Evolutionary conservation across 2,113 vertebrate species (phyloP).

Genomic region (Cebus imitator): DNA sequence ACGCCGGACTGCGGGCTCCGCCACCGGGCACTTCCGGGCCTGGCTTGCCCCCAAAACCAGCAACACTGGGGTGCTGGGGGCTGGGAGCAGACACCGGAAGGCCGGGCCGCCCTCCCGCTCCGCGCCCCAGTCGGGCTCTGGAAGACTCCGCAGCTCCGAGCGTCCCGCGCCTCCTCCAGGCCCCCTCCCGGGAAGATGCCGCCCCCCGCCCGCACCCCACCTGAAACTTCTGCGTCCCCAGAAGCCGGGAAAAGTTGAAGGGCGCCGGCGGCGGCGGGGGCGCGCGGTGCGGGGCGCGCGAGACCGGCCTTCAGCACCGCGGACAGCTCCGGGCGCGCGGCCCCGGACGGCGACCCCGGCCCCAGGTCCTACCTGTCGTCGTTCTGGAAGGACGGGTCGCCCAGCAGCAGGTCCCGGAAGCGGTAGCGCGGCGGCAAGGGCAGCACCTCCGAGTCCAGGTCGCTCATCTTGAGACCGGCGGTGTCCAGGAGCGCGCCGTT

Average conservation of each 20-base stretch:
- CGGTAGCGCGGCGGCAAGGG: conserved; percentile 95
- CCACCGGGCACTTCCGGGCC: neutral
- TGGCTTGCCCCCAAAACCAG: neutral
- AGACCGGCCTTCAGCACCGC: conserved; percentile 60
- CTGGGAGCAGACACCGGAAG: neutral
- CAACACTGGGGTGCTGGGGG: neutral
- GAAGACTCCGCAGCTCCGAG: fast-evolving
- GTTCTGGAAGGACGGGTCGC: conserved; percentile 94
- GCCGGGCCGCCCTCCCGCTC: neutral
- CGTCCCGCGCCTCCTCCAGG: neutral
- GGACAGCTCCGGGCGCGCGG: conserved; percentile 56
- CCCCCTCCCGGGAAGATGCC: neutral
- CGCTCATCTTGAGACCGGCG: conserved; percentile 90
- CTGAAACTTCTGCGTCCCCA: neutral
- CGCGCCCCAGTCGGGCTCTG: neutral
- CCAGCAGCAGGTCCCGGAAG: conserved; percentile 95
- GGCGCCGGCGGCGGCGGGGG: neutral
- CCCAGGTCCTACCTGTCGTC: conserved; percentile 93
- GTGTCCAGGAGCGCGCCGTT: conserved; percentile 89
- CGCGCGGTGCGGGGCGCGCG: neutral
- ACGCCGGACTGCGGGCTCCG: neutral
- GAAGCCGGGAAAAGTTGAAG: conserved; percentile 15
- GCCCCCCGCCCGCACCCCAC: neutral
- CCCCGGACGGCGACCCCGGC: fast-evolving
- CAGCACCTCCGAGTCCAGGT: conserved; percentile 93